Percentiles rank a stretch among this genome's conserved stretches.
phyloP scores from a whole-genome alignment of 2,797 vertebrate genomes.

The Danio jaintianensis region DNA sequence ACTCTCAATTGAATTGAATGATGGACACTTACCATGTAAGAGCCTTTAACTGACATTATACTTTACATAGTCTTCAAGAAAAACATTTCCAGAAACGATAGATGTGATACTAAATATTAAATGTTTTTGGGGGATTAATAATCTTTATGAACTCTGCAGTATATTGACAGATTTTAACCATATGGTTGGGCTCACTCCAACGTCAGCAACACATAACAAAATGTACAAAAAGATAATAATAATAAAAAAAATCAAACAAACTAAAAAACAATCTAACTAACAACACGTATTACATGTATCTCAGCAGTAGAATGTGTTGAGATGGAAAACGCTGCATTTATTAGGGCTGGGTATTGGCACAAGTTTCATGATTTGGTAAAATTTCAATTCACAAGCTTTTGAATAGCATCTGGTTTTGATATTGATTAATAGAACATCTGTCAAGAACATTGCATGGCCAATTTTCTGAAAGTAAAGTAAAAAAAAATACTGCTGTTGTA shows the following conservation, averaged over 20 bases:
- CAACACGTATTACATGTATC: conserved; percentile 3
- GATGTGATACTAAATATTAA: background rate
- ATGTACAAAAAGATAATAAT: background rate
- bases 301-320: background rate
- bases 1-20: background rate
- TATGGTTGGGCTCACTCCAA: conserved; percentile 9
- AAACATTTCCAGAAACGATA: background rate
- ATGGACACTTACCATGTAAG: background rate
- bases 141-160: background rate
- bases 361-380: too few relatives aligned
- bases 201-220: conserved; percentile 16
- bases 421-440: too few relatives aligned
- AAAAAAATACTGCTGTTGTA: too few relatives aligned
- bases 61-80: background rate
- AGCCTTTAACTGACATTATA: background rate
- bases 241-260: conserved; percentile 1
- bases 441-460: too few relatives aligned
- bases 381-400: too few relatives aligned
- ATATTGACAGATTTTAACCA: background rate
- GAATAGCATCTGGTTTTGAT: too few relatives aligned
- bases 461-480: too few relatives aligned
- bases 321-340: background rate
- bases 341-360: too few relatives aligned
- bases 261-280: background rate
- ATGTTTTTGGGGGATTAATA: background rate